Evolutionary conservation across 1,140 invertebrate species (phyloP).

Genomic region (Arctopsyche grandis): DNA sequence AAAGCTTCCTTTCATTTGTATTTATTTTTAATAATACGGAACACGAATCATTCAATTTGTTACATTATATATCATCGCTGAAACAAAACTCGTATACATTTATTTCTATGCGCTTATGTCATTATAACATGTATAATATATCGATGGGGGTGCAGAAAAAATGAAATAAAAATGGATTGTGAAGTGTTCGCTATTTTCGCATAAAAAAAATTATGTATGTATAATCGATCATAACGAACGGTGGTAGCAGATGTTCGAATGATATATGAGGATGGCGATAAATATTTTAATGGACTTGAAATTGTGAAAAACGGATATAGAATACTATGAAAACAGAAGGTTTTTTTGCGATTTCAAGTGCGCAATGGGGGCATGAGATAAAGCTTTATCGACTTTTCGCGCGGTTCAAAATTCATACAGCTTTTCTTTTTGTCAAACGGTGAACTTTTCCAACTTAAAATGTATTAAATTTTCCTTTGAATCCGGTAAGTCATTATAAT

Average conservation of each 20-base stretch:
- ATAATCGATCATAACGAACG: conserved; percentile 25
- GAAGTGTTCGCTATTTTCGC: not conserved
- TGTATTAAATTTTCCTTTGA: not conserved
- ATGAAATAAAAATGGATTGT: not conserved
- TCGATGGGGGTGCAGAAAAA: not conserved
- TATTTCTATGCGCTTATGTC: not conserved
- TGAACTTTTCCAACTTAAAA: not conserved
- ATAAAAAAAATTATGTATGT: not conserved
- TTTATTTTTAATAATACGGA: no score
- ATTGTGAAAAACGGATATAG: conserved; percentile 20
- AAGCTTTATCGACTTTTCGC: conserved; percentile 21
- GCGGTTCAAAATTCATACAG: conserved; percentile 7
- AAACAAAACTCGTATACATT: not conserved
- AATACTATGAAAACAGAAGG: not conserved
- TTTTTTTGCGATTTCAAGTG: not conserved
- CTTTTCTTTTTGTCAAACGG: conserved; percentile 5
- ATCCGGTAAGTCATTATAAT: not conserved
- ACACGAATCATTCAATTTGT: no score
- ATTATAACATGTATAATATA: not conserved
- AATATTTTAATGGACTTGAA: conserved; percentile 25
- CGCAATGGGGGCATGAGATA: not conserved
- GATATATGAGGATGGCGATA: conserved; percentile 14
- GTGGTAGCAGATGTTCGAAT: conserved; percentile 22
- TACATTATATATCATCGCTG: no score
- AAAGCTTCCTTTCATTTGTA: no score